These are phyloP conservation scores for Herpailurus yagouaroundi DNA, from an alignment of 2,113 vertebrate species.

Conservation along the genomic window DNA sequence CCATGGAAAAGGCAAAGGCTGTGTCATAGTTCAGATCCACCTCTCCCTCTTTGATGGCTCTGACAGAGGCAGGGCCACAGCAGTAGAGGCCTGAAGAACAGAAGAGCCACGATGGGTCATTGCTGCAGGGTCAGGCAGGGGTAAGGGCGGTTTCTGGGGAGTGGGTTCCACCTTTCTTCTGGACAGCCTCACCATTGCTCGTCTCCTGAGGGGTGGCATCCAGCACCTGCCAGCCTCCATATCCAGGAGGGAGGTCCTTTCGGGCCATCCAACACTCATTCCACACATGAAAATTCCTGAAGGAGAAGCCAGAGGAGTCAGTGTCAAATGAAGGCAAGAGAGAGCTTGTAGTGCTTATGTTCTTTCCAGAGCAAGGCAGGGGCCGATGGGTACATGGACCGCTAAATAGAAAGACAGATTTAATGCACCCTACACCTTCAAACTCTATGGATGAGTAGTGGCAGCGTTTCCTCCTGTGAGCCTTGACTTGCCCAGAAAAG, in stretches of 20 bases:
- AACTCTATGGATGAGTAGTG: neutral
- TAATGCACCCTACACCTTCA: neutral
- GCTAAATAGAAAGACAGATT: neutral
- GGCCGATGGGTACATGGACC: neutral
- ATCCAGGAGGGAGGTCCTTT: constrained; percentile 77
- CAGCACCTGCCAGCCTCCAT: constrained; percentile 84
- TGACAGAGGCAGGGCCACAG: constrained; percentile 82
- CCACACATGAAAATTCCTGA: constrained; percentile 85
- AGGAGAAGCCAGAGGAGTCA: neutral
- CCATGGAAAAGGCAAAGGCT: constrained; percentile 83
- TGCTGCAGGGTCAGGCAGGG: neutral
- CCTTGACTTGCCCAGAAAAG: neutral
- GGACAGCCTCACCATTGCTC: constrained; percentile 76
- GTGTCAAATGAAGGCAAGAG: neutral
- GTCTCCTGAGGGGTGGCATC: constrained; percentile 85
- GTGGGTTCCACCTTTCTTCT: neutral
- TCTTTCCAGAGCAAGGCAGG: neutral
- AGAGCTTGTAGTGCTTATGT: neutral
- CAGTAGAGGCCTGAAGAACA: constrained; percentile 79
- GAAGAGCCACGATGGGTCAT: neutral
- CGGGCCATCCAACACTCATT: constrained; percentile 85
- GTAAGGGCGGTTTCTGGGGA: neutral
- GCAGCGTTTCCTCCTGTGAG: neutral
- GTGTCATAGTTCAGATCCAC: constrained; percentile 78
- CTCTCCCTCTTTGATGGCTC: constrained; percentile 82